phyloP scores from a whole-genome alignment of 2,113 vertebrate species.

The Pygoscelis adeliae region DNA sequence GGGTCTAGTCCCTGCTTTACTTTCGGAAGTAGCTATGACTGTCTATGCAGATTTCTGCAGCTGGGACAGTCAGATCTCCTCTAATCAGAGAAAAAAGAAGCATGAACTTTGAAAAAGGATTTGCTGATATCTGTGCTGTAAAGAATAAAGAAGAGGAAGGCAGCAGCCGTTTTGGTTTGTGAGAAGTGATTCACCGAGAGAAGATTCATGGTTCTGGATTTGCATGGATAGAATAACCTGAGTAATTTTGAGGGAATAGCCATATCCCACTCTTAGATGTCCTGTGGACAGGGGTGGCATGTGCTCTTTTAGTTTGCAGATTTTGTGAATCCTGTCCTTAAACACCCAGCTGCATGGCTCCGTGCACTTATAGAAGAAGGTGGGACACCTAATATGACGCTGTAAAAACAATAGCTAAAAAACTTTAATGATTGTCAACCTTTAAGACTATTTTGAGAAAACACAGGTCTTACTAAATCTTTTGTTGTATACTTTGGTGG shows the following conservation, averaged over 20 bases:
- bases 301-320: not conserved
- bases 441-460: not conserved
- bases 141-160: not conserved
- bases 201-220: not conserved
- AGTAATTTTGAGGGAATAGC: not conserved
- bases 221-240: not conserved
- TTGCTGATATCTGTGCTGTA: not conserved
- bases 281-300: not conserved
- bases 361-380: not conserved
- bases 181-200: not conserved
- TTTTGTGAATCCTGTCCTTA: not conserved
- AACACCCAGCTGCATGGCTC: not conserved
- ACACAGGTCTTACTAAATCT: not conserved
- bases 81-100: not conserved
- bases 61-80: not conserved
- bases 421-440: not conserved
- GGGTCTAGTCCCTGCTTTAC: not conserved
- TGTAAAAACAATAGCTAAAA: not conserved
- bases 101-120: not conserved
- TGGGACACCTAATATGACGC: not conserved
- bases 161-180: not conserved
- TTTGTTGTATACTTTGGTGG: constrained; percentile 23
- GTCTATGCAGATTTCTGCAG: not conserved
- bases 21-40: not conserved
- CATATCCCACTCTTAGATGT: not conserved